Base-by-base conservation (phyloP, 2,888 invertebrate genomes). In the Cylindroiulus punctatus region DNA sequence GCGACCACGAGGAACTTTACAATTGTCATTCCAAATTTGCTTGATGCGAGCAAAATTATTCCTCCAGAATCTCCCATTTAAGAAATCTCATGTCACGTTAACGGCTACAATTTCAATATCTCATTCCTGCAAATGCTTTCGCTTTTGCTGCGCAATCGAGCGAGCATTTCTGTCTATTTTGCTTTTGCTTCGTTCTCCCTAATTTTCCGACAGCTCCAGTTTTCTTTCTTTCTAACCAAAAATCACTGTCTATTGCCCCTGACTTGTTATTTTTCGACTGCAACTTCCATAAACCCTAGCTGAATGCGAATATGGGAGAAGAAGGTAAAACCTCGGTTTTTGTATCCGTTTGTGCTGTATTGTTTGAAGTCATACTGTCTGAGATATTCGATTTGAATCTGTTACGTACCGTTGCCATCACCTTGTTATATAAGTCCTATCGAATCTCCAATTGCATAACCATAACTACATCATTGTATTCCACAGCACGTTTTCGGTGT, bases 241-340 rank as follows among this genome's bases (percentile, higher is more conserved):
- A 65, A 26, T 65, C 65, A 65, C 0, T 65, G 26, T 26, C 65
- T 26, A 65, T 26, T 65, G 26, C 65, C 65, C 65, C 65, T 65
- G 65, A 65, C 65, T 65, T 65, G 22, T 22, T 57, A 65, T 12
- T 65, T 65, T 26, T 65, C 65, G 65, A 65, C 65, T 65, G 65
- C 65, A 8, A 65, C 65, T 26, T 65, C 65, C 65, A 12, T 65
- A 65, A 65, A 65, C 65, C 19, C 47, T 40, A 40, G 40, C 40
- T 65, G 65, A 65, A 22, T 26, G 65, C 65, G 65, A 65, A 65
- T 65, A 26, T 65, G 26, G 65, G 65, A 65, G 65, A 65, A 65
- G 65, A 65, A 65, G 65, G 65, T 65, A 65, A 65, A 65, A 65
- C 65, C 65, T 65, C 65, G 65, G 65, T 65, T 65, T 65, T 65